Evolutionary conservation across 2,888 invertebrate genomes (phyloP), one percentile per base, ranked within the genome.

Genomic region (Drosophila meridiana): DNA sequence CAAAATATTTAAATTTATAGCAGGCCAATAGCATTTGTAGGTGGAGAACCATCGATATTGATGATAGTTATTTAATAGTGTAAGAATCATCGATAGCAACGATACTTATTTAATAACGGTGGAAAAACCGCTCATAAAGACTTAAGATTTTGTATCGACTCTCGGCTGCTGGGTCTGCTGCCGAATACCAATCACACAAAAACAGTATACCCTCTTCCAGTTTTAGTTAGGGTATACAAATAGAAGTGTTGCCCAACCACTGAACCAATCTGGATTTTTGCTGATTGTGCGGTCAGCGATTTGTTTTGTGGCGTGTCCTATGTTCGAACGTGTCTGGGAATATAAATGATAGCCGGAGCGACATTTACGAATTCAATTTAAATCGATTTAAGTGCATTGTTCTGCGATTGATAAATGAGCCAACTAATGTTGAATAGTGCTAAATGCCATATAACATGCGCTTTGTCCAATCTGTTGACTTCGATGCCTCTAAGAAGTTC

Each of bases 201-300:
- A n/a, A 5, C 9, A 3, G 2, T 9, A 50, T n/a, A 11, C 52
- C 52, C 50, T 20, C 28, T n/a, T n/a, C 30, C n/a, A 50, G 1
- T 9, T 32, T 50, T n/a, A 9, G 9, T 5, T n/a, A 28, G 26
- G 13, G 28, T 14, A 4, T 28, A 5, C 13, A 14, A 13, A 38
- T 14, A 55, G 26, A 14, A 8, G 36, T 55, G 26, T 40, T 56
- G 48, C 38, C 3, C 65, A 70, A 30, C 40, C 43, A 61, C 50
- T 2, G 38, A 26, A 38, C 43, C 4, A 40, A 20, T 48, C 42
- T 36, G 53, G 40, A 57, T 45, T 64, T 57, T 42, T 52, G 52
- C 66, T 70, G 48, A 38, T 58, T 66, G 43, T 83, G 59, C 58
- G 76, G 77, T 80, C 82, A 86, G 81, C 66, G 55, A 65, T 72